phyloP scores from a whole-genome alignment of 2,113 vertebrate genomes.

The Hiodon alosoides region DNA sequence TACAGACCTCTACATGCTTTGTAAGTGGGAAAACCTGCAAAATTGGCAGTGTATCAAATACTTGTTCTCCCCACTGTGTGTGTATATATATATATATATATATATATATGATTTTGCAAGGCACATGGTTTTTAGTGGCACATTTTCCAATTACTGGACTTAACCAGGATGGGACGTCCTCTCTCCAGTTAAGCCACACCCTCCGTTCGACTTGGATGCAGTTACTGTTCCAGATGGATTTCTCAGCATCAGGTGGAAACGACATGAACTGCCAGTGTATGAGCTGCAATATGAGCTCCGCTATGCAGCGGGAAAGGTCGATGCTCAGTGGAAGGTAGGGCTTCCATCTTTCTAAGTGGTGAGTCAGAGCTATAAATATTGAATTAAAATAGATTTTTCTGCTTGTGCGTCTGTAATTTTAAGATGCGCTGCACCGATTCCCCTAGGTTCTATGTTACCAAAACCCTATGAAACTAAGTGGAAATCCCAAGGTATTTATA shows the following conservation, averaged over 20 bases:
- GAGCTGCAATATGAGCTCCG: slow-evolving; percentile 73
- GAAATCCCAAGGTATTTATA: too few species aligned
- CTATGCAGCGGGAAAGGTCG: slow-evolving; percentile 48
- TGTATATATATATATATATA: too few species aligned
- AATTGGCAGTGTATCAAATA: too few species aligned
- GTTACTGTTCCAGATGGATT: slow-evolving; percentile 60
- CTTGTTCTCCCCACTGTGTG: too few species aligned
- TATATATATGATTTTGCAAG: too few species aligned
- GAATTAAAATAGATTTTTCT: not conserved
- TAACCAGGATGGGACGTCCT: slow-evolving; percentile 4
- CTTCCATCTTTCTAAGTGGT: not conserved
- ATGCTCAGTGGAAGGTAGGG: slow-evolving; percentile 71
- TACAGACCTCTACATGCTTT: too few species aligned
- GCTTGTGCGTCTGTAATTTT: not conserved
- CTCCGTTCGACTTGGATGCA: slow-evolving; percentile 66
- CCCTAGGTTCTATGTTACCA: not conserved
- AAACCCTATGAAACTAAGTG: not conserved
- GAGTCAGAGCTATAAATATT: not conserved
- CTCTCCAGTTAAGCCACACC: slow-evolving; percentile 74
- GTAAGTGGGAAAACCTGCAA: too few species aligned
- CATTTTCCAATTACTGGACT: not conserved
- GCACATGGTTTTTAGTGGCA: not conserved
- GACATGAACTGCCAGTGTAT: slow-evolving; percentile 56
- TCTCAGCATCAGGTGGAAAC: slow-evolving; percentile 72
- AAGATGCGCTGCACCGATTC: slow-evolving; percentile 2